Base-by-base conservation (phyloP, 2,888 invertebrate genomes). In the Euzophera pinguis region DNA sequence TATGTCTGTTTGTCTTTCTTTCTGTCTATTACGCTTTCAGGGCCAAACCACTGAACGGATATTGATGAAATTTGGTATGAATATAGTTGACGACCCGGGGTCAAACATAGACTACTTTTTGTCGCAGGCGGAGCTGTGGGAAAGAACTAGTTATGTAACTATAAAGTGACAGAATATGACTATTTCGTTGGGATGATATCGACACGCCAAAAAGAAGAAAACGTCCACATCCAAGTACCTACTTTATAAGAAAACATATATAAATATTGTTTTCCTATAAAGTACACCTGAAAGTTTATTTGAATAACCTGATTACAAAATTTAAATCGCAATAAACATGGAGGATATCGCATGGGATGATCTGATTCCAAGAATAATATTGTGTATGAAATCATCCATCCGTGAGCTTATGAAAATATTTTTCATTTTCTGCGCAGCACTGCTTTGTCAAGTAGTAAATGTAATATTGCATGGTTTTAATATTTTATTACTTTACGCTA, bases 391-490 rank as follows among this genome's bases (percentile, higher is more conserved):
- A 43, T 54, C 50, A 52, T 27, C 32, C 38, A 45, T 22, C 34
- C 12, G 49, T 53, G 48, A 51, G 17, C 42, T 53, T 51, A 47
- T 42, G 14, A 32, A 39, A 50, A 49, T 48, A 51, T 54, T 54
- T 51, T 54, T 54, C 41, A 51, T 51, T 48, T 53, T 38, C 14
- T 38, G 32, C 35, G 29, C 49, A 50, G 29, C 49, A 50, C 17
- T 22, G 50, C 50, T 47, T 57, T 53, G 58, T 52, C 53, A 45
- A 64, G 59, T 51, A 57, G 53, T 52, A 48, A 53, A 38, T 48
- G 32, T 16, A 68, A 78, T 69, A 79, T 73, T 71, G 67, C 65
- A 71, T 66, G 58, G 64, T 64, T 69, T 67, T 61, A 62, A 64
- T 65, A 63, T 68, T 69, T 67, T 69, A 72, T 70, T 62, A 66